Evolutionary conservation across 1,140 invertebrate genomes (phyloP).

Genomic region (Manduca sexta): DNA sequence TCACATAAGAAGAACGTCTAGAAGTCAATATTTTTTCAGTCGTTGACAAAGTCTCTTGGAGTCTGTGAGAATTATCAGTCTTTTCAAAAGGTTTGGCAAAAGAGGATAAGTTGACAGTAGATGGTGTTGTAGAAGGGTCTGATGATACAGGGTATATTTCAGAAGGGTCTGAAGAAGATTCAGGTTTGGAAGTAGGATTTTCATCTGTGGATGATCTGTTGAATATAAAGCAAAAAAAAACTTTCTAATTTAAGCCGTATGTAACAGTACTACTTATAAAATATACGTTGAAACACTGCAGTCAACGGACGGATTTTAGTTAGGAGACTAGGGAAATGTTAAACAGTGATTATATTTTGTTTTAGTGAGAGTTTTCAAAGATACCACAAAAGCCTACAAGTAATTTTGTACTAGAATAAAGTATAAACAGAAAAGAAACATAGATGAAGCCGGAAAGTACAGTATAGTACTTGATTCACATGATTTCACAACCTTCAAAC

Average conservation of each 20-base stretch:
- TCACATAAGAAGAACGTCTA: slow-evolving; percentile 34
- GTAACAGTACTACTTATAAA: slow-evolving; percentile 14
- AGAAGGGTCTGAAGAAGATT: slow-evolving; percentile 41
- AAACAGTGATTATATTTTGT: slow-evolving; percentile 7
- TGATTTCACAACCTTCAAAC: slow-evolving; percentile 37
- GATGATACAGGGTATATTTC: slow-evolving; percentile 32
- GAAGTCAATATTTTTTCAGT: slow-evolving; percentile 44
- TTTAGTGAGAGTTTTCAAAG: slow-evolving; percentile 27
- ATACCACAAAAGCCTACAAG: slow-evolving; percentile 61
- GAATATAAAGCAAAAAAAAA: slow-evolving; percentile 71
- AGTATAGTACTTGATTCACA: neutral
- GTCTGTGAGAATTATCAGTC: slow-evolving; percentile 54
- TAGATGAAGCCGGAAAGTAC: too few species aligned
- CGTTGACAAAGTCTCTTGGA: slow-evolving; percentile 38
- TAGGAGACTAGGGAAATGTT: slow-evolving; percentile 17
- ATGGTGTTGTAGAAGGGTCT: slow-evolving; percentile 32
- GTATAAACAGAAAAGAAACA: too few species aligned
- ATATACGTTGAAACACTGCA: slow-evolving; percentile 5
- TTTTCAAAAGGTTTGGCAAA: slow-evolving; percentile 65
- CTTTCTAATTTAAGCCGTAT: slow-evolving; percentile 61
- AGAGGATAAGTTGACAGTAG: slow-evolving; percentile 58
- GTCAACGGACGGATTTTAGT: slow-evolving; percentile 9
- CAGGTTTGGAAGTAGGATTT: slow-evolving; percentile 56
- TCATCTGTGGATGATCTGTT: slow-evolving; percentile 73
- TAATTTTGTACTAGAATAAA: neutral